Conservation (phyloP, 2,888 invertebrate species). For the Mechanitis messenoides region DNA sequence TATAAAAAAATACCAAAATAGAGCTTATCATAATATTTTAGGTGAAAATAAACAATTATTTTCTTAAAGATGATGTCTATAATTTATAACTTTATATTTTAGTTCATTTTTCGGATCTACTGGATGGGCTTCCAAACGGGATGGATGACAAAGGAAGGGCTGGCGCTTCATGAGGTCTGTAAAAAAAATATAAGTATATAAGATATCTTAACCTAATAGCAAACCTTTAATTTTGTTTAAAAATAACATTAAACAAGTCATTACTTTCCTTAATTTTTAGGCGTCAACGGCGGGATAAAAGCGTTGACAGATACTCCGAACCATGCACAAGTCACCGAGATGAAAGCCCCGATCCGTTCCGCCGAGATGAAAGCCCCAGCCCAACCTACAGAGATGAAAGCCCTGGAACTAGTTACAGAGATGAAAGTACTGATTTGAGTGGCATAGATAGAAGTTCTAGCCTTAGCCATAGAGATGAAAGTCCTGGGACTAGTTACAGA, state of each 20-base stretch:
- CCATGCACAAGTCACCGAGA: constrained; percentile 7
- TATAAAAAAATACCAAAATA: no score
- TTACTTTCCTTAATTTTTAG: constrained; percentile 5
- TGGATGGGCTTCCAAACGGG: constrained; percentile 54
- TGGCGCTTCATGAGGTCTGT: constrained; percentile 49
- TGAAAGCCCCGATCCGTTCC: constrained; percentile 1
- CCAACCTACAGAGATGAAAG: constrained; percentile 17
- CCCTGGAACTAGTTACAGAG: constrained; percentile 16
- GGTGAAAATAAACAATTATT: no score
- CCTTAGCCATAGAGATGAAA: constrained; percentile 15
- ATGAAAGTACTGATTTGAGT: constrained; percentile 18
- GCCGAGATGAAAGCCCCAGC: constrained; percentile 11
- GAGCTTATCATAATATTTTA: no score
- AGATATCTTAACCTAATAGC: no score
- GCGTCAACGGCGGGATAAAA: constrained; percentile 3
- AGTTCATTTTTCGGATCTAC: constrained; percentile 62
- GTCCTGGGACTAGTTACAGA: constrained; percentile 17
- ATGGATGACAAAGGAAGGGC: constrained; percentile 58
- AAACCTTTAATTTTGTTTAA: not conserved
- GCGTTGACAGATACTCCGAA: constrained; percentile 12
- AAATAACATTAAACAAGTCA: not conserved
- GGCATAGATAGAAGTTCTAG: constrained; percentile 13
- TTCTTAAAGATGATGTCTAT: not conserved
- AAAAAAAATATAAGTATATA: not conserved
- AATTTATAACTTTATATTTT: constrained; percentile 15